Evolutionary conservation across 2,888 invertebrate species (phyloP).

Genomic region (Cactoblastis cactorum): DNA sequence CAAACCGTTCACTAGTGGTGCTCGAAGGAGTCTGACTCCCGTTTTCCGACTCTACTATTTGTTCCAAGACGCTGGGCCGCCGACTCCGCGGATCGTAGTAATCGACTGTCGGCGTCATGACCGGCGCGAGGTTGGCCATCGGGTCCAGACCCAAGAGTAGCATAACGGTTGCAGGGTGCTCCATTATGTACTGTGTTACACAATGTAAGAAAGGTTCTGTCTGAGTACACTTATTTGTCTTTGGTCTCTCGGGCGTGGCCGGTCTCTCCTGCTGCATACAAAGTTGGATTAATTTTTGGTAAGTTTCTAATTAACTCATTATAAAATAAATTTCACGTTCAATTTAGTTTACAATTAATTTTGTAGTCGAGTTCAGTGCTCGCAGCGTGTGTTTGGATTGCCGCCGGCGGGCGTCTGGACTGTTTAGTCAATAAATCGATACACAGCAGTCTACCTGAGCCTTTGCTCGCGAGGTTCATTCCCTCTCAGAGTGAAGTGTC

Average conservation of each 20-base stretch:
- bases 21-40: conserved; percentile 71
- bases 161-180: conserved; percentile 86
- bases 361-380: not conserved
- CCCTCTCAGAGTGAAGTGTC: not conserved
- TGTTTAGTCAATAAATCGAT: conserved; percentile 12
- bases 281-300: conserved; percentile 13
- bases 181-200: conserved; percentile 82
- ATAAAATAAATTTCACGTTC: no score
- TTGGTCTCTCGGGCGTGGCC: conserved; percentile 59
- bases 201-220: conserved; percentile 81
- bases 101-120: conserved; percentile 64
- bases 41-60: conserved; percentile 66
- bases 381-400: conserved; percentile 7
- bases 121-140: conserved; percentile 60
- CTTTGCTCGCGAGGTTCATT: not conserved
- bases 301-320: no score
- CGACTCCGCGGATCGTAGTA: conserved; percentile 65
- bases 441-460: conserved; percentile 18
- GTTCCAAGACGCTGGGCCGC: conserved; percentile 63
- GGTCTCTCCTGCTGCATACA: conserved; percentile 60
- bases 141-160: conserved; percentile 86
- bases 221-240: conserved; percentile 75
- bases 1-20: conserved; percentile 57
- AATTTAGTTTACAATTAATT: not conserved
- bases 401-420: conserved; percentile 3